A percentile compares a stretch with the other conserved stretches of the same genome.
These are phyloP conservation scores for Heteractis magnifica DNA, from an alignment of 92 coral and sea anemone species.

Conservation along the genomic window DNA sequence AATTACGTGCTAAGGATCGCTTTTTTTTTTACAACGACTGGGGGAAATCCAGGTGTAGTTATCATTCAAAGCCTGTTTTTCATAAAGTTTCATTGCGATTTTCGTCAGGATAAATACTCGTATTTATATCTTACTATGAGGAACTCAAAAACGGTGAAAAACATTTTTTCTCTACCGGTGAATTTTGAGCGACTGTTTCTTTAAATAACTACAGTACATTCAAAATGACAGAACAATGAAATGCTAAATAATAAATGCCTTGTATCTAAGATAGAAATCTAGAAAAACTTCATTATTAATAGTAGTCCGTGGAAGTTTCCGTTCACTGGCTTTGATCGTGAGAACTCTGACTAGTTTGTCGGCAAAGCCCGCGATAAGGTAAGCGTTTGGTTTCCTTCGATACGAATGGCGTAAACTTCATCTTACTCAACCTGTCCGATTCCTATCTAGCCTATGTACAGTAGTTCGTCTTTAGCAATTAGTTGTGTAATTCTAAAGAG, in stretches of 20 bases:
- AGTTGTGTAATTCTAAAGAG: background rate
- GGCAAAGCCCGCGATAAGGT: background rate
- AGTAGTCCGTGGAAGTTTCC: constrained; percentile 10
- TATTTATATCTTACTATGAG: background rate
- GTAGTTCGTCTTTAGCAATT: background rate
- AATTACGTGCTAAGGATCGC: no score
- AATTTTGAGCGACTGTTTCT: background rate
- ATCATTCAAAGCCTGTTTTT: no score
- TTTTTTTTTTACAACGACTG: no score
- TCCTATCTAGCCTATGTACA: background rate
- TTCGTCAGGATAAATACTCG: no score
- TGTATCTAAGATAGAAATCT: constrained; percentile 21
- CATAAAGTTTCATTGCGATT: no score
- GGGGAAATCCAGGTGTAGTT: no score
- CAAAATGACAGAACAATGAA: background rate
- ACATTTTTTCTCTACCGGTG: background rate
- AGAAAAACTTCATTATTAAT: constrained; percentile 6
- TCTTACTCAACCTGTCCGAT: background rate
- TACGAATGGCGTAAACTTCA: background rate
- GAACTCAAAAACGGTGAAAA: background rate
- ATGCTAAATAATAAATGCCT: constrained; percentile 17
- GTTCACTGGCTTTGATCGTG: constrained; percentile 1
- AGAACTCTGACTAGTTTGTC: background rate
- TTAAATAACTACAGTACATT: background rate
- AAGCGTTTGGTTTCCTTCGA: background rate